Conservation (phyloP, 2,797 vertebrate species). For the Poeciliopsis presidionis region DNA sequence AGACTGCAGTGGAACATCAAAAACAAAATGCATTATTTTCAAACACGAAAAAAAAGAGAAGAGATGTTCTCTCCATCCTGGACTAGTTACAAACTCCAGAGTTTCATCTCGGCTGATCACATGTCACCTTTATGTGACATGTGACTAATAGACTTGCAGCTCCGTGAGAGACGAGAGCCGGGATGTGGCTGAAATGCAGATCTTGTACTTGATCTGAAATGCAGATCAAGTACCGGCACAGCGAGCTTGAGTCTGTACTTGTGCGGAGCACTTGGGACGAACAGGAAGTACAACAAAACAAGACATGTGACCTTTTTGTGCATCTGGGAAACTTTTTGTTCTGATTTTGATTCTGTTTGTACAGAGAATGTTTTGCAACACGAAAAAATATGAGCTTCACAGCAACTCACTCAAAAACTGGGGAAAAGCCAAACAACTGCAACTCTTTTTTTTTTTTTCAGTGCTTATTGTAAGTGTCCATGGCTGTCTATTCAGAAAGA, state of each 20-base stretch:
- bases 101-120: conserved; percentile 73
- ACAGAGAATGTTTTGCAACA: conserved; percentile 79
- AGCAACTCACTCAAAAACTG: conserved; percentile 55
- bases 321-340: conserved; percentile 69
- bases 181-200: conserved; percentile 35
- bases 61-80: conserved; percentile 50
- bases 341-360: conserved; percentile 73
- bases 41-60: conserved; percentile 39
- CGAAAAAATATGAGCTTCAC: conserved; percentile 55
- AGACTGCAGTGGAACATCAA: conserved; percentile 35
- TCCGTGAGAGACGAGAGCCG: conserved; percentile 19
- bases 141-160: conserved; percentile 59
- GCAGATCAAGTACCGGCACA: conserved; percentile 36
- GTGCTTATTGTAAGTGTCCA: conserved; percentile 77
- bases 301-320: conserved; percentile 68
- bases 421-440: conserved; percentile 47
- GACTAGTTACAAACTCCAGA: conserved; percentile 58
- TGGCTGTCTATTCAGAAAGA: conserved; percentile 69
- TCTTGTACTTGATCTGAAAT: conserved; percentile 39
- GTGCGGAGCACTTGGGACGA: conserved; percentile 25
- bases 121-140: conserved; percentile 63
- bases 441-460: conserved; percentile 49
- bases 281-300: conserved; percentile 40
- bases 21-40: conserved; percentile 57
- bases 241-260: conserved; percentile 29